Percentiles rank a stretch among this genome's conserved stretches.
Evolutionary conservation across 1,140 invertebrate genomes (phyloP).

Genomic region (Papilio glaucus): DNA sequence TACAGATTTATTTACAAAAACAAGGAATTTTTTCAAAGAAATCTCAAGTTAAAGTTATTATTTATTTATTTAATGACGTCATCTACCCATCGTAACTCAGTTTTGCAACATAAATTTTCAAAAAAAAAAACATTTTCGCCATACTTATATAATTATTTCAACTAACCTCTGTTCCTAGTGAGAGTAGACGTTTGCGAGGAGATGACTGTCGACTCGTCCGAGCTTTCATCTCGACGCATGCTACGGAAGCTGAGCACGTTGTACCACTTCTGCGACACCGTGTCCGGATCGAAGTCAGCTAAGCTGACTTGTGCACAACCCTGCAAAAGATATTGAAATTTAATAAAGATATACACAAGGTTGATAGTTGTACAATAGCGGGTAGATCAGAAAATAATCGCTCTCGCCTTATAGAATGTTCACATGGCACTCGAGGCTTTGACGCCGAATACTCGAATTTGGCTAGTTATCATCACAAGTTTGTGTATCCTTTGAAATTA

Average conservation of each 20-base stretch:
- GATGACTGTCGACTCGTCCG: constrained; percentile 98
- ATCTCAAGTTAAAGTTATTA: not conserved
- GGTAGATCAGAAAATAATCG: constrained; percentile 61
- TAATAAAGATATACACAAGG: constrained; percentile 34
- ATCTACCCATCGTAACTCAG: no score
- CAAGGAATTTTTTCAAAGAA: constrained; percentile 9
- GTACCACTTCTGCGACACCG: constrained; percentile 95
- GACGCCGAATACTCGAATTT: constrained; percentile 80
- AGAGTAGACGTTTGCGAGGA: constrained; percentile 97
- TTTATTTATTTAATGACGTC: no score
- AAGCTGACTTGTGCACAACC: constrained; percentile 97
- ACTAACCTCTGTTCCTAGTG: constrained; percentile 93
- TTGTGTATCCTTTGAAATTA: no score
- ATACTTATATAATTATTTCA: not conserved
- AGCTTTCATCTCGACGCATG: constrained; percentile 96
- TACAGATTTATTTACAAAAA: constrained; percentile 21
- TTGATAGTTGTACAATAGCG: constrained; percentile 11
- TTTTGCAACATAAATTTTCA: no score
- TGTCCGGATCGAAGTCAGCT: constrained; percentile 95
- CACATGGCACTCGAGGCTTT: constrained; percentile 78
- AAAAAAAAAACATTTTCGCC: not conserved
- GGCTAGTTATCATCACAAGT: constrained; percentile 79
- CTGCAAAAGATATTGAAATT: constrained; percentile 82
- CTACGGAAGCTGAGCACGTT: constrained; percentile 95
- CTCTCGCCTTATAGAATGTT: constrained; percentile 72